A percentile compares a stretch with the other conserved stretches of the same genome.
Evolutionary conservation across 1,140 invertebrate species (phyloP).

Genomic region (Trissolcus basalis): DNA sequence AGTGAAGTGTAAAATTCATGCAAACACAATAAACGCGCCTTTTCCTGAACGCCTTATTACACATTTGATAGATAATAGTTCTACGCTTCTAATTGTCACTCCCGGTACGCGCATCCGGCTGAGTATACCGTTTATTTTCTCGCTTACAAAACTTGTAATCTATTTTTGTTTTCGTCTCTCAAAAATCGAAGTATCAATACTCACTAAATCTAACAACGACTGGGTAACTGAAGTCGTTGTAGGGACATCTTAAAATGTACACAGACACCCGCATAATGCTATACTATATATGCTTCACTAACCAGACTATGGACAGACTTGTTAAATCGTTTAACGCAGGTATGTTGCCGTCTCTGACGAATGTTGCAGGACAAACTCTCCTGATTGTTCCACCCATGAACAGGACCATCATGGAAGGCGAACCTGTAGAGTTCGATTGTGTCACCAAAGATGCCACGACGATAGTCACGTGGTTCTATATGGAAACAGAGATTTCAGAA

Average conservation of each 20-base stretch:
- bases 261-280: not conserved
- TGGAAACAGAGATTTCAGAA: constrained; percentile 79
- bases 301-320: constrained; percentile 71
- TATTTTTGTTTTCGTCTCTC: constrained; percentile 3
- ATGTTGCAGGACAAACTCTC: constrained; percentile 86
- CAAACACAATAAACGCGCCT: constrained; percentile 52
- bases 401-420: constrained; percentile 90
- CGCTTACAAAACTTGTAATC: not conserved
- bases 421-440: constrained; percentile 89
- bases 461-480: constrained; percentile 83
- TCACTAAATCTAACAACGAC: not conserved
- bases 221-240: too few species aligned
- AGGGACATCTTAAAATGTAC: too few species aligned
- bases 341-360: constrained; percentile 69
- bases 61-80: constrained; percentile 43
- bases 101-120: constrained; percentile 38
- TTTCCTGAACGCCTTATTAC: constrained; percentile 57
- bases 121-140: constrained; percentile 30
- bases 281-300: constrained; percentile 68
- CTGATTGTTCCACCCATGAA: constrained; percentile 91
- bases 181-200: constrained; percentile 10
- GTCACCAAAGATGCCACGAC: constrained; percentile 81
- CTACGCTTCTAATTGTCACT: constrained; percentile 36
- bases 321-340: constrained; percentile 76
- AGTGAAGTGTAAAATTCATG: constrained; percentile 35